Percentiles rank a stretch among this genome's conserved stretches.
These are phyloP conservation scores for Branchinecta lynchi DNA, from an alignment of 1,140 invertebrate genomes.

Conservation along the genomic window DNA sequence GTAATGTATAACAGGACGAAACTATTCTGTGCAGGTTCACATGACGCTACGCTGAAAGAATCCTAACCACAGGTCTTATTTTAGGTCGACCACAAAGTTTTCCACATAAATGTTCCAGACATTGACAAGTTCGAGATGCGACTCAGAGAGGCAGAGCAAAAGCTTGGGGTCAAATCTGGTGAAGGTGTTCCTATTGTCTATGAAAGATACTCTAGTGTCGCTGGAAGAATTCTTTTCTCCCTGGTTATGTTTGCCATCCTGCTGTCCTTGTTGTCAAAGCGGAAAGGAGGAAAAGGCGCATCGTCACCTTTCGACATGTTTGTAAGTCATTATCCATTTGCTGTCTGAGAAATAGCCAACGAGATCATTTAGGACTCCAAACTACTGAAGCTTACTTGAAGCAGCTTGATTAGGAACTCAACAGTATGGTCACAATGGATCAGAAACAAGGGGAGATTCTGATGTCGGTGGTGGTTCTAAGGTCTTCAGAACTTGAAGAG, in stretches of 20 bases:
- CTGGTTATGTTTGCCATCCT: slow-evolving; percentile 47
- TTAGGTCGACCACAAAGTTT: slow-evolving; percentile 44
- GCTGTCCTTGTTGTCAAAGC: slow-evolving; percentile 47
- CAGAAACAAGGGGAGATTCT: no score
- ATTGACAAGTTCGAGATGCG: slow-evolving; percentile 71
- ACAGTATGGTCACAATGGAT: no score
- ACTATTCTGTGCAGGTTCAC: no score
- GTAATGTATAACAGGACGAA: no score
- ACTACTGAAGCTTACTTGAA: no score
- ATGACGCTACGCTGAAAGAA: no score
- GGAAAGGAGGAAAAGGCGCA: slow-evolving; percentile 40
- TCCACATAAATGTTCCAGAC: slow-evolving; percentile 68
- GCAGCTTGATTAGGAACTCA: no score
- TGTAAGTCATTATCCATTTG: slow-evolving; percentile 38
- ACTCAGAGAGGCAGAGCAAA: slow-evolving; percentile 59
- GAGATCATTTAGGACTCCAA: background rate
- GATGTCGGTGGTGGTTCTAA: no score
- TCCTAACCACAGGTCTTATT: slow-evolving; percentile 23
- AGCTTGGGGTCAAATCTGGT: slow-evolving; percentile 52
- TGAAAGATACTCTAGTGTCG: slow-evolving; percentile 50
- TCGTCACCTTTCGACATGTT: slow-evolving; percentile 50
- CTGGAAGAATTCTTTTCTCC: slow-evolving; percentile 50
- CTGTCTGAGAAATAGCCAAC: background rate
- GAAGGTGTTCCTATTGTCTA: slow-evolving; percentile 62
- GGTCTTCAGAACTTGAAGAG: no score